These are phyloP conservation scores for Thaumatotibia leucotreta DNA, from an alignment of 1,140 invertebrate genomes.

Conservation along the genomic window DNA sequence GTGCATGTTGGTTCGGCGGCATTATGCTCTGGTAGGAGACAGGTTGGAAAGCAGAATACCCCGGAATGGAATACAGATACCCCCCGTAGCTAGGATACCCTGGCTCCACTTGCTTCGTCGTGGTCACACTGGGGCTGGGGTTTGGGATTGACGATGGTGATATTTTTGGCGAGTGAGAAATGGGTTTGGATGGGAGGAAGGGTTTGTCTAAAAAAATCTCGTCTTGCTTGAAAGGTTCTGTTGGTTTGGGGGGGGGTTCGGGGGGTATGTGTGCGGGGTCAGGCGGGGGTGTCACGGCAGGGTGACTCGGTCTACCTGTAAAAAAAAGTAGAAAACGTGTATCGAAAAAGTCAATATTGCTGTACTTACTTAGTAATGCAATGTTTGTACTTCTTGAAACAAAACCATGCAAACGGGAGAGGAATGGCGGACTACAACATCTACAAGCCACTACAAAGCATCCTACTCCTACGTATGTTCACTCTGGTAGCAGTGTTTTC, in stretches of 20 bases:
- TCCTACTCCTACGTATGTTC: too few relatives aligned
- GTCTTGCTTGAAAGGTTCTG: conserved; percentile 30
- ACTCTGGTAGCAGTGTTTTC: too few relatives aligned
- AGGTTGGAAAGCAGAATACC: conserved; percentile 68
- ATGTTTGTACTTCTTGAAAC: not conserved
- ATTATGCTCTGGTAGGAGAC: conserved; percentile 48
- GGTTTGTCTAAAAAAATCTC: conserved; percentile 42
- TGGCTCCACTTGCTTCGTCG: conserved; percentile 50
- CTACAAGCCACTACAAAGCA: not conserved
- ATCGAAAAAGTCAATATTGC: not conserved
- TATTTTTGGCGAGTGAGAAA: conserved; percentile 60
- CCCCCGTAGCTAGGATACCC: conserved; percentile 58
- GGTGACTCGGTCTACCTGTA: conserved; percentile 35
- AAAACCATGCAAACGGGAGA: not conserved
- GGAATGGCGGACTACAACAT: not conserved
- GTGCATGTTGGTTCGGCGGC: conserved; percentile 19
- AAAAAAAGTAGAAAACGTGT: not conserved
- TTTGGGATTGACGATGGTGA: conserved; percentile 70
- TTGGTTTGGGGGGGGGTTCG: conserved; percentile 35
- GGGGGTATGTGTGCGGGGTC: conserved; percentile 29
- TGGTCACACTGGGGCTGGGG: conserved; percentile 60
- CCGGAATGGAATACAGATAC: conserved; percentile 62
- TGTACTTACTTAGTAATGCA: not conserved
- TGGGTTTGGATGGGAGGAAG: conserved; percentile 45
- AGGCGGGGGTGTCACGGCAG: conserved; percentile 21